Conservation (phyloP, 2,797 vertebrate species). For the Cichlasoma orientale region DNA sequence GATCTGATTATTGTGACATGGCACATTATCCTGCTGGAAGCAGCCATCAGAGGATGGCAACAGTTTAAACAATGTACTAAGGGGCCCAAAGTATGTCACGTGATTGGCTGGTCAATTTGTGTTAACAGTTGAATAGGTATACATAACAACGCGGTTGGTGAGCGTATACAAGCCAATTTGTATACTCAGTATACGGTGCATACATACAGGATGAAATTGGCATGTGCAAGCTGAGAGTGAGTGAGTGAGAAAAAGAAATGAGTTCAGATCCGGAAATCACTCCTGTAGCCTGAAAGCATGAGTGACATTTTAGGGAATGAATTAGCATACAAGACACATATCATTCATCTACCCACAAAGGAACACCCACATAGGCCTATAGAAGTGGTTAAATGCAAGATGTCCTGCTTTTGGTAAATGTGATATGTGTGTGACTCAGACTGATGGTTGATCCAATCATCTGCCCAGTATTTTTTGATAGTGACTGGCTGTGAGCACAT, state of each 20-base stretch:
- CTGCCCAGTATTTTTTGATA: background rate
- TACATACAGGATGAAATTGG: background rate
- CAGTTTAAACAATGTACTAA: no score
- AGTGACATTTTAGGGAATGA: conserved; percentile 21
- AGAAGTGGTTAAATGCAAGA: background rate
- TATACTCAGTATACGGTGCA: background rate
- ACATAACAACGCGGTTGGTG: background rate
- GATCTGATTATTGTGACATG: no score
- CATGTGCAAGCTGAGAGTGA: background rate
- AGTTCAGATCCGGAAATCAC: background rate
- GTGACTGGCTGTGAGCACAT: background rate
- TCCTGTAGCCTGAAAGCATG: conserved; percentile 11
- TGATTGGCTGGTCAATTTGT: background rate
- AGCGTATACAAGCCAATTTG: background rate
- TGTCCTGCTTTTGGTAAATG: background rate
- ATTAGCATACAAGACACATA: background rate
- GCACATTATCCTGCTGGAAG: no score
- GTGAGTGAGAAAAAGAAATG: conserved; percentile 6
- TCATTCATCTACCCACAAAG: background rate
- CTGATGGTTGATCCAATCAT: background rate
- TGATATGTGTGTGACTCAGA: background rate
- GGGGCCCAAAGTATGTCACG: no score
- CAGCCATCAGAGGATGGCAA: no score
- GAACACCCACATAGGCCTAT: background rate
- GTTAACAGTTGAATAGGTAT: background rate